phyloP scores from a whole-genome alignment of 1,140 invertebrate species.

The Branchinecta lindahli region DNA sequence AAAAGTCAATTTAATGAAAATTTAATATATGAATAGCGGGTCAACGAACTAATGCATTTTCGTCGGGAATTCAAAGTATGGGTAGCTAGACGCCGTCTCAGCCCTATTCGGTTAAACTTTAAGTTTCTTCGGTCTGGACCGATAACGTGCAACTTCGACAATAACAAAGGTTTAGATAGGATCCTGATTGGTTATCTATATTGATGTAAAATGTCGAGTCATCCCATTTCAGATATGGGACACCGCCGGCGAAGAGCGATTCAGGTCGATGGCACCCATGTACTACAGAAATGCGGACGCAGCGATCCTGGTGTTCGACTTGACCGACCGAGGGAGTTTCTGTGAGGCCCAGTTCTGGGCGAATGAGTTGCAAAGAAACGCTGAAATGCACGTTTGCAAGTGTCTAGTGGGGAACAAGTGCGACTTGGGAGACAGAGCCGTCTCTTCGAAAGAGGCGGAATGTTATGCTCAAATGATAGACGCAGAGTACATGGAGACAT shows the following conservation, averaged over 20 bases:
- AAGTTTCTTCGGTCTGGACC: too few species aligned
- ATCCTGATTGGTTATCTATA: too few species aligned
- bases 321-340: constrained; percentile 56
- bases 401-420: constrained; percentile 71
- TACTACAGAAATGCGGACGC: constrained; percentile 81
- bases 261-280: constrained; percentile 74
- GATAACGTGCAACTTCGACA: too few species aligned
- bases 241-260: constrained; percentile 73
- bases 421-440: constrained; percentile 48
- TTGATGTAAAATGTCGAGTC: too few species aligned
- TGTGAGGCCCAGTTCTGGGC: constrained; percentile 60
- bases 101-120: too few species aligned
- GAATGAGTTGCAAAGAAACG: constrained; percentile 54
- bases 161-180: too few species aligned
- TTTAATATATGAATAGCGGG: too few species aligned
- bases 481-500: constrained; percentile 67
- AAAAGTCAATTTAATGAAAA: too few species aligned
- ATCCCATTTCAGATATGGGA: constrained; percentile 56
- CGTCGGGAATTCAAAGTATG: too few species aligned
- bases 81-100: too few species aligned
- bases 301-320: constrained; percentile 69
- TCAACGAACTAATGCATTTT: too few species aligned
- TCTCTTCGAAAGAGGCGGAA: constrained; percentile 48
- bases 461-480: constrained; percentile 63
- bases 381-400: constrained; percentile 53